phyloP scores from a whole-genome alignment of 2,113 vertebrate species.

The Propithecus coquereli region DNA sequence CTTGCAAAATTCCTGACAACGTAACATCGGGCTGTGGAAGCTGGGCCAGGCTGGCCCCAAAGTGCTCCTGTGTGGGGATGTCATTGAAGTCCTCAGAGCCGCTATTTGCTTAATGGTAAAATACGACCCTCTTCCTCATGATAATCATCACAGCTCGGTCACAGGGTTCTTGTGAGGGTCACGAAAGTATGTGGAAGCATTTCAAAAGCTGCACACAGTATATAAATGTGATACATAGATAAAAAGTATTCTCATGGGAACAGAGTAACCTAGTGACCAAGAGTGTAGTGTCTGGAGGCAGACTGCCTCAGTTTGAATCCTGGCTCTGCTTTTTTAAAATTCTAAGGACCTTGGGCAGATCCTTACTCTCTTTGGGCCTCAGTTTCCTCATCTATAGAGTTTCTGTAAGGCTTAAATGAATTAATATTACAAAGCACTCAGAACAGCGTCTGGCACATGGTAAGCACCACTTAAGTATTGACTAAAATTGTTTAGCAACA shows the following conservation, averaged over 20 bases:
- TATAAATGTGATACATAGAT: background rate
- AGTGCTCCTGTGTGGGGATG: background rate
- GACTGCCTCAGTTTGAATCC: background rate
- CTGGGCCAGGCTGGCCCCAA: background rate
- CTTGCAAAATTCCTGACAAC: background rate
- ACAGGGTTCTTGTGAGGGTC: background rate
- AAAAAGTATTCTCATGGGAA: background rate
- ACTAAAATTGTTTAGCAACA: background rate
- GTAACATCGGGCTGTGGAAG: background rate
- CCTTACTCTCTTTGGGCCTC: background rate
- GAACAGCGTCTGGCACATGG: background rate
- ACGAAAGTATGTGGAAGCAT: background rate
- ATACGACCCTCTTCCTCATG: background rate
- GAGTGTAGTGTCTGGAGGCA: background rate
- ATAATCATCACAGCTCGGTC: background rate
- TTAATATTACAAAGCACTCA: background rate
- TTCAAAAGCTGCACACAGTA: background rate
- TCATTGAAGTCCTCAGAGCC: background rate
- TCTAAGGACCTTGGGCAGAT: background rate
- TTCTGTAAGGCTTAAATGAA: background rate
- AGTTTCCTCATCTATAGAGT: background rate
- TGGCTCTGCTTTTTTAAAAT: background rate
- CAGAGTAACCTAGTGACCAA: background rate
- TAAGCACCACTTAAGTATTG: background rate
- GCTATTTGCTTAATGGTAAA: background rate